Conservation (phyloP, 92 coral and sea anemone genomes). For the Epizoanthus illoricatus region DNA sequence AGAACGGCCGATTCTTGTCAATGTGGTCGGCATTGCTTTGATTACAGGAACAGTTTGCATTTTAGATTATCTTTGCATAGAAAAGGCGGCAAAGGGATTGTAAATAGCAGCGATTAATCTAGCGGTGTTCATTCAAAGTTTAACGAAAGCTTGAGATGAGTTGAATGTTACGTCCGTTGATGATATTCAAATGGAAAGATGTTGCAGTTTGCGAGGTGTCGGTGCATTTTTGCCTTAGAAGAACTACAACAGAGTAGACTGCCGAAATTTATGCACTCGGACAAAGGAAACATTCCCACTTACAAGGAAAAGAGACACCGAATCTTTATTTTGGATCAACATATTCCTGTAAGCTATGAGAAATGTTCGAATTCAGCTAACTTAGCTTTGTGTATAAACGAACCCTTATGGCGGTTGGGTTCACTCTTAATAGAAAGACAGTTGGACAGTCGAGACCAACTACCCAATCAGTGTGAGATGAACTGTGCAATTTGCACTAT, state of each 20-base stretch:
- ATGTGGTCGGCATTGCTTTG: constrained; percentile 38
- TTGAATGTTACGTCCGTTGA: neutral
- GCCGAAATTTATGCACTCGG: constrained; percentile 20
- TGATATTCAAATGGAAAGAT: neutral
- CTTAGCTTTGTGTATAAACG: neutral
- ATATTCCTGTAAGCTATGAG: constrained; percentile 23
- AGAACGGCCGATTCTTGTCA: constrained; percentile 16
- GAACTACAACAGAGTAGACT: neutral
- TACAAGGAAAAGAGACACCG: neutral
- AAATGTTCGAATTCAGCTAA: neutral
- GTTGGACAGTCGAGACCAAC: constrained; percentile 10
- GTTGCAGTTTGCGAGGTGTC: neutral
- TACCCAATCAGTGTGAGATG: constrained; percentile 22
- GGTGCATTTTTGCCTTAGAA: neutral
- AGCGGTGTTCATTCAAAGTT: neutral
- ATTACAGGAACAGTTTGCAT: constrained; percentile 36
- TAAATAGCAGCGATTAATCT: constrained; percentile 29
- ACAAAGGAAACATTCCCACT: neutral
- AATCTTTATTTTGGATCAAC: constrained; percentile 4
- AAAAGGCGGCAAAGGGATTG: constrained; percentile 34
- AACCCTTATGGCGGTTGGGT: neutral
- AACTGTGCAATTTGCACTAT: constrained; percentile 40
- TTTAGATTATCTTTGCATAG: constrained; percentile 38
- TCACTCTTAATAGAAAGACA: neutral
- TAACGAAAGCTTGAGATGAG: neutral